phyloP scores from a whole-genome alignment of 1,140 invertebrate genomes.

The Polypedilum pembai region DNA sequence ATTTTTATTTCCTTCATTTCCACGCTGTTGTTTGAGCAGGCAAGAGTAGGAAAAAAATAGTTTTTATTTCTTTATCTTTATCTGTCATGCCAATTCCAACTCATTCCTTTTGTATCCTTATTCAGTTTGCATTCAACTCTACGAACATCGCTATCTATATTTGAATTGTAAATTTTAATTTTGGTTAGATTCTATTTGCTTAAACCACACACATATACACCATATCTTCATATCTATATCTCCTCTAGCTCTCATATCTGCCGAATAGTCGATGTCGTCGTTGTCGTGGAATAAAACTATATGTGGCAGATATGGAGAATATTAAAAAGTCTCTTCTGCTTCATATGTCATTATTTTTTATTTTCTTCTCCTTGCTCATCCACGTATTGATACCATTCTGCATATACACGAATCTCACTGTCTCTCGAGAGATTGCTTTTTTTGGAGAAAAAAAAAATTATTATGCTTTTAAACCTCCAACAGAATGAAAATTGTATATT shows the following conservation, averaged over 20 bases:
- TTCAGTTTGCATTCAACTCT: too few relatives aligned
- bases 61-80: background rate
- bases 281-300: background rate
- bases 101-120: background rate
- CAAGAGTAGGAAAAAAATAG: background rate
- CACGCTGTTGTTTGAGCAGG: background rate
- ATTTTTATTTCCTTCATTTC: slow-evolving; percentile 2
- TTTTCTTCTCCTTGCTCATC: background rate
- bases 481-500: background rate
- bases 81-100: background rate
- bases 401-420: background rate
- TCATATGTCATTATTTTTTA: background rate
- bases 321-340: slow-evolving; percentile 23
- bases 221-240: background rate
- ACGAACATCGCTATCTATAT: background rate
- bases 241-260: background rate
- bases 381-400: slow-evolving; percentile 3
- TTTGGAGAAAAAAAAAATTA: slow-evolving; percentile 6
- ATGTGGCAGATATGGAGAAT: background rate
- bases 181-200: slow-evolving; percentile 27
- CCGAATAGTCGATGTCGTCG: background rate
- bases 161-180: slow-evolving; percentile 28
- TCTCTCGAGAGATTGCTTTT: slow-evolving; percentile 24
- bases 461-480: slow-evolving; percentile 8
- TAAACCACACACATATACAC: background rate